Evolutionary conservation across 2,888 invertebrate genomes (phyloP).

Genomic region (Phortica magna): DNA sequence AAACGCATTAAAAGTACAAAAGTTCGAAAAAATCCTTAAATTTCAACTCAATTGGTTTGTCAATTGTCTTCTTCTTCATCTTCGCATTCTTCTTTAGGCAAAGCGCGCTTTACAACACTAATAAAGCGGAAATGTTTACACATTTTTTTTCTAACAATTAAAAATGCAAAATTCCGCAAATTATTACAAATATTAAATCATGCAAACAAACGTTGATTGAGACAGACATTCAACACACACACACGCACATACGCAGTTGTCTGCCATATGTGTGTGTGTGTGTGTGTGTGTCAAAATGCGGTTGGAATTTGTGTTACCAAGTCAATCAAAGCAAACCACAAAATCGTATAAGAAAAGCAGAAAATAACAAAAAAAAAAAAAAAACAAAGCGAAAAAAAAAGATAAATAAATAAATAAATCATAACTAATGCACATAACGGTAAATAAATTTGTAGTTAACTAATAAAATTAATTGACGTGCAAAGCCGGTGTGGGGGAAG

Average conservation of each 20-base stretch:
- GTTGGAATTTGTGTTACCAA: conserved; percentile 32
- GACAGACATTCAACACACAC: not conserved
- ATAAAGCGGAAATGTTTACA: not conserved
- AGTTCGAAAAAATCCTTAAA: no score
- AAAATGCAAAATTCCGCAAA: not conserved
- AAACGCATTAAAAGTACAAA: no score
- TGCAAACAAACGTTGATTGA: not conserved
- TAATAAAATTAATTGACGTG: conserved; percentile 33
- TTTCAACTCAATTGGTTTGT: no score
- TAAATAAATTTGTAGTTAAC: conserved; percentile 28
- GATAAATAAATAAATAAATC: conserved; percentile 1
- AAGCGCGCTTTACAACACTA: not conserved
- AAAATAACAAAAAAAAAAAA: conserved; percentile 21
- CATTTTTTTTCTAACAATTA: not conserved
- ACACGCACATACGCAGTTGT: not conserved
- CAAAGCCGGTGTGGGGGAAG: not conserved
- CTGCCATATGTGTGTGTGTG: not conserved
- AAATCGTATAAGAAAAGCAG: conserved; percentile 4
- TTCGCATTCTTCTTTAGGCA: no score
- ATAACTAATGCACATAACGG: conserved; percentile 16
- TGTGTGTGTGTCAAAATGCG: conserved; percentile 2
- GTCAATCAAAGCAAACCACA: conserved; percentile 35
- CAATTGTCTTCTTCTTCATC: no score
- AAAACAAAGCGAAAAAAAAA: not conserved
- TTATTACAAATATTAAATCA: conserved; percentile 9